Evolutionary conservation across 2,888 invertebrate species (phyloP), one percentile per base, ranked within the genome.

Genomic region (Sericinus montela): DNA sequence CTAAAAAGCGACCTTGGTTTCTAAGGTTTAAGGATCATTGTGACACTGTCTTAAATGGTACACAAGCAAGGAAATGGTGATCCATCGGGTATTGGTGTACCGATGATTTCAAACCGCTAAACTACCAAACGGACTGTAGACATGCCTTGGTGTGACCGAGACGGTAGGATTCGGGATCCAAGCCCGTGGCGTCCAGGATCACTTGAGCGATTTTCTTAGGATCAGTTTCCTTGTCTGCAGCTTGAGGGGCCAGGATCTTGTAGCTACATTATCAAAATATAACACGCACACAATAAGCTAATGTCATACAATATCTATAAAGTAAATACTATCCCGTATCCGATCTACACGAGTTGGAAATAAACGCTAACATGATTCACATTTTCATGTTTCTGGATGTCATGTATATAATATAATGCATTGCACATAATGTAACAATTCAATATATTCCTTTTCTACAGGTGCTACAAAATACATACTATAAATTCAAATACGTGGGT

Each of bases 141-240:
- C 95, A 93, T 94, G 98, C 98, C 95, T 99, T 99, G 90, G 98
- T 98, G 91, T 96, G 95, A 92, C 99, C 99, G 86, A 98, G 93
- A 92, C 98, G 96, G 91, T 94, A 99, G 77, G 95, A 94, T 88
- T 98, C 98, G 63, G 93, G 89, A 83, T 95, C 96, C 87, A 99
- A 93, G 77, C 93, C 93, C 63, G 95, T 93, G 59, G 92, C 90
- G 51, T 95, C 94, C 91, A 97, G 92, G 87, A 98, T 93, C 74
- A 93, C 87, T 80, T 91, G 92, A 57, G 96, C 95, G 75, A 93
- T 91, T 87, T 97, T 95, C 92, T 94, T 94, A 76, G 93, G 93
- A 80, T 95, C 95, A 59, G 90, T 72, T 73, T 92, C 90, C 87
- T 93, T 93, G 74, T 93, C 92, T 67, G 93, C 94, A 63, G 93